These are phyloP conservation scores for Neelides sp. DNA, from an alignment of 1,140 invertebrate species.

Conservation along the genomic window DNA sequence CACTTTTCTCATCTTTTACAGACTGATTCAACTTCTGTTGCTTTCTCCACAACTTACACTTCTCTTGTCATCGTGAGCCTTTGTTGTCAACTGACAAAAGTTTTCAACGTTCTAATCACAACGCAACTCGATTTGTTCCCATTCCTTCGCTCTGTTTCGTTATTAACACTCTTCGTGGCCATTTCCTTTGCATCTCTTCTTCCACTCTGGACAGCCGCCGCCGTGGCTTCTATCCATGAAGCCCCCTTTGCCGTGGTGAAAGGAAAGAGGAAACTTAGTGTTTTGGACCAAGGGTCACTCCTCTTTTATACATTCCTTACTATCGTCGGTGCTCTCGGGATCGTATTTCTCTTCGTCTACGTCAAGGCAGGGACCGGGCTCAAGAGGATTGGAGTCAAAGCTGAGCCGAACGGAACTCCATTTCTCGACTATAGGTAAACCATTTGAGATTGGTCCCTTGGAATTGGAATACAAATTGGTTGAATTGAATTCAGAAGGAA, in stretches of 20 bases:
- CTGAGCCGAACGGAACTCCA: conserved; percentile 4
- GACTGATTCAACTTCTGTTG: conserved; percentile 15
- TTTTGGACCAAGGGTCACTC: conserved; percentile 13
- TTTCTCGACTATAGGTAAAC: conserved; percentile 16
- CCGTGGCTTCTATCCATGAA: background rate
- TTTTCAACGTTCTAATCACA: conserved; percentile 16
- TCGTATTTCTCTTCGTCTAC: conserved; percentile 12
- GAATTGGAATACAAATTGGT: background rate
- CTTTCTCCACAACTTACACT: conserved; percentile 15
- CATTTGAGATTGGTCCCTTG: background rate
- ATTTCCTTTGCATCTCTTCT: conserved; percentile 16
- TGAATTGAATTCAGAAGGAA: conserved; percentile 14
- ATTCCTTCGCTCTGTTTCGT: conserved; percentile 20
- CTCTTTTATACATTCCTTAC: conserved; percentile 19
- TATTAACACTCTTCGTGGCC: conserved; percentile 16
- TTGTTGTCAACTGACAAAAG: conserved; percentile 22
- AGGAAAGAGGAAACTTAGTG: no score
- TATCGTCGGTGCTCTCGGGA: conserved; percentile 8
- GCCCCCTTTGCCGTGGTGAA: no score
- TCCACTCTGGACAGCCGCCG: conserved; percentile 23
- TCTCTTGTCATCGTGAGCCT: conserved; percentile 18
- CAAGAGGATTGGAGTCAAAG: conserved; percentile 1
- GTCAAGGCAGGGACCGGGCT: conserved; percentile 19
- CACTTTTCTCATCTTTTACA: no score
- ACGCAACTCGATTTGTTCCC: conserved; percentile 18